Percentiles rank a stretch among this genome's conserved stretches.
These are phyloP conservation scores for Dendrolimus punctatus DNA, from an alignment of 1,140 invertebrate species.

Conservation along the genomic window DNA sequence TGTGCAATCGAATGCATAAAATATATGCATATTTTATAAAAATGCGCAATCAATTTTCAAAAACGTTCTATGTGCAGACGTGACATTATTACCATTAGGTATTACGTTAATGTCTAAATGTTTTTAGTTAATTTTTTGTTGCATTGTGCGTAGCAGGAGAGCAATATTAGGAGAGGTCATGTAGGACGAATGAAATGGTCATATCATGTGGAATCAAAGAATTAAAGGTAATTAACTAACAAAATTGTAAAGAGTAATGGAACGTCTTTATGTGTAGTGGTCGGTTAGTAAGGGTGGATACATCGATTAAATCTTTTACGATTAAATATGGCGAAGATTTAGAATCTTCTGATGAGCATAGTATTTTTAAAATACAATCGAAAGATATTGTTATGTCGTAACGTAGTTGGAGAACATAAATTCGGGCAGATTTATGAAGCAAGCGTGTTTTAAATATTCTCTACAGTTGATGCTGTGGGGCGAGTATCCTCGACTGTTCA, in stretches of 20 bases:
- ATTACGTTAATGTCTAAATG: constrained; percentile 24
- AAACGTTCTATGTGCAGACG: neutral
- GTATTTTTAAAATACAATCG: constrained; percentile 66
- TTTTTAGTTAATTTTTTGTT: constrained; percentile 18
- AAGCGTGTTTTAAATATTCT: constrained; percentile 5
- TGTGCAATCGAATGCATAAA: constrained; percentile 32
- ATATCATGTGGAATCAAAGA: constrained; percentile 64
- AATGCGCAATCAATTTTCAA: neutral
- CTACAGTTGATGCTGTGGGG: constrained; percentile 2
- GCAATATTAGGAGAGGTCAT: constrained; percentile 52
- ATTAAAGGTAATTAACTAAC: constrained; percentile 47
- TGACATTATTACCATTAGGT: neutral
- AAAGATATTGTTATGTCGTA: constrained; percentile 11
- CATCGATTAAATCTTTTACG: constrained; percentile 50
- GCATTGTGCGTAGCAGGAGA: constrained; percentile 34
- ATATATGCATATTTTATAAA: constrained; percentile 17
- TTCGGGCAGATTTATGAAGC: constrained; percentile 15
- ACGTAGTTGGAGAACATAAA: constrained; percentile 14
- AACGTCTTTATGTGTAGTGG: constrained; percentile 38
- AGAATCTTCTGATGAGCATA: constrained; percentile 55
- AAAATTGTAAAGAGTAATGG: constrained; percentile 45
- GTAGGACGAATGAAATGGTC: constrained; percentile 53
- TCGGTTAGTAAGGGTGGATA: constrained; percentile 42
- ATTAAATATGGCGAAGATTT: constrained; percentile 55
- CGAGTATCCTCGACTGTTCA: neutral